phyloP scores from a whole-genome alignment of 2,797 vertebrate genomes.

The Varecia variegata region DNA sequence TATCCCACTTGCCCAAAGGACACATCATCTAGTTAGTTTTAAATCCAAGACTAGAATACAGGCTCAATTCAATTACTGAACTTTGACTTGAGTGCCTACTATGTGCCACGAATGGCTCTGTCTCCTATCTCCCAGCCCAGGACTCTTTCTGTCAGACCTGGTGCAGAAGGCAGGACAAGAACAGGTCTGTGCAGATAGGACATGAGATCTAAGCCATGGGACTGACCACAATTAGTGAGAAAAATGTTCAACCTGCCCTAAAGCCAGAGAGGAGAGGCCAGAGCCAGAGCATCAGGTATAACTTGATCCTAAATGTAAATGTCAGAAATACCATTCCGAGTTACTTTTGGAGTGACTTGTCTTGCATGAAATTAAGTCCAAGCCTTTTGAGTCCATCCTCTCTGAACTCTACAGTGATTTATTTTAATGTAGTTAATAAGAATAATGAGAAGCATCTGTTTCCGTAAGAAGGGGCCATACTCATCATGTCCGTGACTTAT shows the following conservation, averaged over 20 bases:
- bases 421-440: slow-evolving; percentile 33
- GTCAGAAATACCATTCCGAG: not conserved
- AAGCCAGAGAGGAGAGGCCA: not conserved
- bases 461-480: not conserved
- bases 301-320: not conserved
- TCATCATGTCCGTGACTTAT: not conserved
- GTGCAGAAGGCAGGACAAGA: not conserved
- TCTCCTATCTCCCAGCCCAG: not conserved
- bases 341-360: not conserved
- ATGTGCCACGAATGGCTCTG: not conserved
- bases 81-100: not conserved
- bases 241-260: not conserved
- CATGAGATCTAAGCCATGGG: not conserved
- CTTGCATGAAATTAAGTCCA: not conserved
- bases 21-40: not conserved
- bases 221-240: not conserved
- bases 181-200: not conserved
- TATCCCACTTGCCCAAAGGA: not conserved
- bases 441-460: slow-evolving; percentile 49
- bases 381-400: not conserved
- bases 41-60: not conserved
- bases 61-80: not conserved
- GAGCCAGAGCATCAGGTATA: not conserved
- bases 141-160: not conserved
- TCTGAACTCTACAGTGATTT: not conserved